Conservation (phyloP, 1,140 invertebrate genomes). For the Pararge aegeria region DNA sequence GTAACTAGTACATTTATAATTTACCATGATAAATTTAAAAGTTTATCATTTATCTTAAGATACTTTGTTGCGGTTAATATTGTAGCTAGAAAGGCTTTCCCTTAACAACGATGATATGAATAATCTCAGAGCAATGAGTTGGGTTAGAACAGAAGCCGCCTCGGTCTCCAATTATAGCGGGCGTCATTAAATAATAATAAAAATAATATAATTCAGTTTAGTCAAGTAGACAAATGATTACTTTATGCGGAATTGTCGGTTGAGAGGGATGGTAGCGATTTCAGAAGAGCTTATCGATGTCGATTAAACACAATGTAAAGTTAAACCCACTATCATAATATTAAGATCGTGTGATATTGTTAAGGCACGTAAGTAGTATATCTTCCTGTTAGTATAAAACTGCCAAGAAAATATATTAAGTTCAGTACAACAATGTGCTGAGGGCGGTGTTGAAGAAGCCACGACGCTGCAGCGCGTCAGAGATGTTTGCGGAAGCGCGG, state of each 20-base stretch:
- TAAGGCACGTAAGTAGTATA: no score
- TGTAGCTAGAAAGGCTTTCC: slow-evolving; percentile 18
- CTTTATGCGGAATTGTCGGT: slow-evolving; percentile 49
- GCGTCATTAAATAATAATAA: slow-evolving; percentile 72
- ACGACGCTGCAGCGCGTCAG: no score
- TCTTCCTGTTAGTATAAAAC: no score
- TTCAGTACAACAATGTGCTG: no score
- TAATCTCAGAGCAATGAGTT: slow-evolving; percentile 44
- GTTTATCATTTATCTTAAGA: no score
- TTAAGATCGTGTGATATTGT: neutral
- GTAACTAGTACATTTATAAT: no score
- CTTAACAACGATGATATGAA: slow-evolving; percentile 64
- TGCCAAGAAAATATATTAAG: no score
- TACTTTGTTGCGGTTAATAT: no score
- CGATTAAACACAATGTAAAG: slow-evolving; percentile 9
- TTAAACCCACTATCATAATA: neutral
- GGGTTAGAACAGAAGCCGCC: slow-evolving; percentile 66
- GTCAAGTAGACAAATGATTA: slow-evolving; percentile 78
- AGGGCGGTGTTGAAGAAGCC: no score
- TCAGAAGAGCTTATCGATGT: slow-evolving; percentile 27
- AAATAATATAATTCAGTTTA: slow-evolving; percentile 78
- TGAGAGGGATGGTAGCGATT: neutral
- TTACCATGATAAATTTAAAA: no score
- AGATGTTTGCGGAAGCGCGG: no score
- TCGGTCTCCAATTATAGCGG: slow-evolving; percentile 60